These are phyloP conservation scores for Trisateles emortualis DNA, from an alignment of 2,888 invertebrate species.

Conservation along the genomic window DNA sequence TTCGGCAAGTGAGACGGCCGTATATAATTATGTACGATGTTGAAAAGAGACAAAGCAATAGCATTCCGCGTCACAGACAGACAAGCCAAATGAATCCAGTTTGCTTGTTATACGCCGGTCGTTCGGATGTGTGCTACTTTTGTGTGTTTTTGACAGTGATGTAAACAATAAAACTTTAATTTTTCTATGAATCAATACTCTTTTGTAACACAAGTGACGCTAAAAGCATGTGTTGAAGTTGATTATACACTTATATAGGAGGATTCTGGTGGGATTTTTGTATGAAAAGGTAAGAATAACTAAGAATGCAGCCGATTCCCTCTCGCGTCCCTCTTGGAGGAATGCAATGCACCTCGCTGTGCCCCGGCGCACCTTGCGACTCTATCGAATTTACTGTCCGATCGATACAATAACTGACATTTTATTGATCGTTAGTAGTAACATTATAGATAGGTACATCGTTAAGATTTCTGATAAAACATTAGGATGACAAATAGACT, in stretches of 20 bases:
- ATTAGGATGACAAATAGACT: slow-evolving; percentile 2
- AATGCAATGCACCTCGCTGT: slow-evolving; percentile 78
- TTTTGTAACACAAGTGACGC: slow-evolving; percentile 61
- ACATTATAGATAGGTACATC: neutral
- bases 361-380: slow-evolving; percentile 81
- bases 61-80: slow-evolving; percentile 78
- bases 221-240: slow-evolving; percentile 67
- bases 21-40: slow-evolving; percentile 41
- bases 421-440: slow-evolving; percentile 19
- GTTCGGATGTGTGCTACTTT: slow-evolving; percentile 66
- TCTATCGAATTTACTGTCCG: slow-evolving; percentile 65
- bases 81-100: slow-evolving; percentile 79
- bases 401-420: slow-evolving; percentile 43
- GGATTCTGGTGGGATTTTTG: slow-evolving; percentile 54
- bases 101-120: slow-evolving; percentile 76
- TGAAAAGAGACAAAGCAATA: slow-evolving; percentile 70
- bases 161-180: slow-evolving; percentile 74
- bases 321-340: slow-evolving; percentile 82
- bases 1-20: slow-evolving; percentile 65
- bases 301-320: slow-evolving; percentile 80
- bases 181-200: slow-evolving; percentile 61
- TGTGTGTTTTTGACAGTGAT: slow-evolving; percentile 69
- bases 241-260: slow-evolving; percentile 42
- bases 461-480: slow-evolving; percentile 6
- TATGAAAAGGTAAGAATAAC: slow-evolving; percentile 77